Base-by-base conservation (phyloP, 2,888 invertebrate species). In the Uloborus plumipes region DNA sequence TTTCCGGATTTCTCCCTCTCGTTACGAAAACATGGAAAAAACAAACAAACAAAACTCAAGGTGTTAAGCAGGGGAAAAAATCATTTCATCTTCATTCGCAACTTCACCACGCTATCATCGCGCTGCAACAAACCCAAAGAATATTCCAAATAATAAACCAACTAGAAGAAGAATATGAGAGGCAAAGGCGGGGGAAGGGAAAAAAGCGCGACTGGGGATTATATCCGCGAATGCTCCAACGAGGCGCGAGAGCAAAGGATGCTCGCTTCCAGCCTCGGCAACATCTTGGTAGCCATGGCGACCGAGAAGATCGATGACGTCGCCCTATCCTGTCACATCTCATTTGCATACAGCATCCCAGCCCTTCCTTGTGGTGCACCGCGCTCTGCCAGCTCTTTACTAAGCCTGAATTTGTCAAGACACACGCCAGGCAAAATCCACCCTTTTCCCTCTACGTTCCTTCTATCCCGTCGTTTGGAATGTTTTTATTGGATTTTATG, bases 401-500 rank as follows among this genome's bases (percentile, higher is more conserved):
- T 75, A 70, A 55, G 39, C 76, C 71, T 71, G 71, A 71, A 76
- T 75, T 76, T 76, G 71, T 82, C 82, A 71, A 82, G 71, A 76
- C 76, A 66, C 74, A 69, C 65, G 58, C 53, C 49, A n/a, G 16
- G 18, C 18, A 39, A 39, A 26, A 9, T 16, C 66, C 74, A 20
- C 22, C 14, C 72, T 66, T 51, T 59, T 71, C 50, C 50, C 26
- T 59, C 50, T 51, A 16, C 50, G 49, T 53, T 59, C 66, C 20
- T 80, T 55, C 70, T 22, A 51, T 69, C 22, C 80, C 67, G 62
- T 70, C 70, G 75, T 82, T 82, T 76, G 71, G 72, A 76, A 76
- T 81, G 82, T 76, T 82, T 82, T 76, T 82, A 82, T 82, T 82
- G 81, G 81, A 82, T 82, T 82, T 82, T 82, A 81, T 81, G 76